Conservation (phyloP, 2,113 vertebrate species). For the Mustela lutreola region DNA sequence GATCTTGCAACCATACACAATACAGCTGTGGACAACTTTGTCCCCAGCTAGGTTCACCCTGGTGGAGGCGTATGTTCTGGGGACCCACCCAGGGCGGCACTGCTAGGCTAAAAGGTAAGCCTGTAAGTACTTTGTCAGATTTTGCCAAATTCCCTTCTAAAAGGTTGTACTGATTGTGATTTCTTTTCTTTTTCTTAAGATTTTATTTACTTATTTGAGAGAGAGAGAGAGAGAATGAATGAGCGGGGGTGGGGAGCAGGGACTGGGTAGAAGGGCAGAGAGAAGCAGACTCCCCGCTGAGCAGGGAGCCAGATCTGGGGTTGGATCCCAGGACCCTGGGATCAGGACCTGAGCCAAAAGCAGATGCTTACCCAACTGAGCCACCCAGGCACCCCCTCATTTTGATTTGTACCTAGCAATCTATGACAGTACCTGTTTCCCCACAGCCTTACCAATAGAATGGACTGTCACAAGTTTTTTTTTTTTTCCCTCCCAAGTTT, state of each 20-base stretch:
- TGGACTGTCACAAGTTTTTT: not conserved
- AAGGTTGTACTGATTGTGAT: not conserved
- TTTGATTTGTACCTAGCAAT: not conserved
- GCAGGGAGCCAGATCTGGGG: too few relatives aligned
- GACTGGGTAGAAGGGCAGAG: too few relatives aligned
- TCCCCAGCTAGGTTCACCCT: not conserved
- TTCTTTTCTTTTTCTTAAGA: too few relatives aligned
- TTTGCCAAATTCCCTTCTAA: not conserved
- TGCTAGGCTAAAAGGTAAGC: not conserved
- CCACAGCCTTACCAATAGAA: not conserved
- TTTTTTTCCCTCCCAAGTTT: not conserved
- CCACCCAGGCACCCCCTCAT: not conserved
- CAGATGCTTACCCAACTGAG: too few relatives aligned
- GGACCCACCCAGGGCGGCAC: not conserved
- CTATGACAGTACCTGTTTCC: not conserved
- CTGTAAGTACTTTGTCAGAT: not conserved
- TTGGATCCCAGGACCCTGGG: too few relatives aligned
- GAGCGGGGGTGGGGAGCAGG: too few relatives aligned
- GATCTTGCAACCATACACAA: not conserved
- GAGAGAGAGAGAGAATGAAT: too few relatives aligned
- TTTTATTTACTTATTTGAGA: too few relatives aligned
- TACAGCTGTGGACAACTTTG: not conserved
- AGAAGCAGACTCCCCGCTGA: too few relatives aligned
- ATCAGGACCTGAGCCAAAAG: too few relatives aligned
- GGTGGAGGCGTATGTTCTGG: not conserved